phyloP scores from a whole-genome alignment of 2,888 invertebrate species.

The Gibbula magus region DNA sequence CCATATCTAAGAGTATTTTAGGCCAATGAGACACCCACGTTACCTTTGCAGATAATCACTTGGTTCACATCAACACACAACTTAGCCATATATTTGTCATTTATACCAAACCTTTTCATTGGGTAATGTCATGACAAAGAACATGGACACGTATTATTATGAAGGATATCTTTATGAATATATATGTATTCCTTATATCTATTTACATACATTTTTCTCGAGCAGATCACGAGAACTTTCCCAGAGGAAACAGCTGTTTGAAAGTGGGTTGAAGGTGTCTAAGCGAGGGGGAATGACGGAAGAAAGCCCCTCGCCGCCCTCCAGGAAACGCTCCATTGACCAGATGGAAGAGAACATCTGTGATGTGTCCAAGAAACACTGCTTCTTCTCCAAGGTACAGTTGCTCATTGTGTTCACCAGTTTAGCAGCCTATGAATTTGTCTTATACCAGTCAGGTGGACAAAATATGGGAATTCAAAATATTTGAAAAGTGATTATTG shows the following conservation, averaged over 20 bases:
- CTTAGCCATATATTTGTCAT: too few species aligned
- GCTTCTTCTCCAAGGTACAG: constrained; percentile 87
- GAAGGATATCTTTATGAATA: too few species aligned
- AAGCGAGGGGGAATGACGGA: constrained; percentile 80
- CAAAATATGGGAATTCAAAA: neutral
- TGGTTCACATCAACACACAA: too few species aligned
- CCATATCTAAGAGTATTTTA: too few species aligned
- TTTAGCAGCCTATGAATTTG: neutral
- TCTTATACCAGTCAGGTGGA: neutral
- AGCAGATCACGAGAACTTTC: constrained; percentile 80
- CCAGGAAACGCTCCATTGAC: constrained; percentile 72
- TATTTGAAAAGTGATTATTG: neutral
- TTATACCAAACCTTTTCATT: too few species aligned
- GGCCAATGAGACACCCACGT: too few species aligned
- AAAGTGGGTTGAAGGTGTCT: constrained; percentile 80
- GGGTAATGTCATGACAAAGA: too few species aligned
- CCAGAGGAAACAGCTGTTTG: constrained; percentile 80
- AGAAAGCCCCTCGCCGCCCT: constrained; percentile 54
- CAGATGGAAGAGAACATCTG: constrained; percentile 85
- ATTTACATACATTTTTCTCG: too few species aligned
- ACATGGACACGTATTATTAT: too few species aligned
- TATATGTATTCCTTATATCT: too few species aligned
- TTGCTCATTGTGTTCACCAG: constrained; percentile 57
- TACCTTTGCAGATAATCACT: too few species aligned
- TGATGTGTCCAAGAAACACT: constrained; percentile 87